A percentile compares a stretch with the other conserved stretches of the same genome.
These are phyloP conservation scores for Ariolimax columbianus DNA, from an alignment of 2,888 invertebrate genomes.

Conservation along the genomic window DNA sequence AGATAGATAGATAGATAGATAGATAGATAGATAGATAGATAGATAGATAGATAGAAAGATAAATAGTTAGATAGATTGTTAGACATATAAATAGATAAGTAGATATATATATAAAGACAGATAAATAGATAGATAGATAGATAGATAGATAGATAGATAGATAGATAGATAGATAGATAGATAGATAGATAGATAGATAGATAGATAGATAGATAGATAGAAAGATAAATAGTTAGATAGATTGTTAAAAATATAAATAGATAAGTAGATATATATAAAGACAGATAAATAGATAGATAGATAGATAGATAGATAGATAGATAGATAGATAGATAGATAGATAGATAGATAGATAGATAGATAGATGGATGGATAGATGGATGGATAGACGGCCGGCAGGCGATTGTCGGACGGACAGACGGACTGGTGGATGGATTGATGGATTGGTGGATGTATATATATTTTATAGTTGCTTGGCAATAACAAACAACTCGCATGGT, in stretches of 20 bases:
- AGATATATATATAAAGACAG: background rate
- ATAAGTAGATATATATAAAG: too few relatives aligned
- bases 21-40: background rate
- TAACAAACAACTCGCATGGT: too few relatives aligned
- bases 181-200: background rate
- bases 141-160: background rate
- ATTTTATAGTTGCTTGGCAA: too few relatives aligned
- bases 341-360: background rate
- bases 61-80: background rate
- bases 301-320: slow-evolving; percentile 11
- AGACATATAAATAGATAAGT: background rate
- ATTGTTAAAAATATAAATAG: too few relatives aligned
- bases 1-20: background rate
- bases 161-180: background rate
- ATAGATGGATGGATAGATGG: too few relatives aligned
- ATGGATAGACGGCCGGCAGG: too few relatives aligned
- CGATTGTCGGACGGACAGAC: too few relatives aligned
- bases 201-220: background rate
- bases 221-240: background rate
- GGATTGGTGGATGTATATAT: too few relatives aligned
- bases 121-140: background rate
- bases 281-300: too few relatives aligned
- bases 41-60: background rate
- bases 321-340: slow-evolving; percentile 8
- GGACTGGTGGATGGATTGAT: too few relatives aligned